phyloP scores from a whole-genome alignment of 2,888 invertebrate genomes.

The Linnaemya vulpina region DNA sequence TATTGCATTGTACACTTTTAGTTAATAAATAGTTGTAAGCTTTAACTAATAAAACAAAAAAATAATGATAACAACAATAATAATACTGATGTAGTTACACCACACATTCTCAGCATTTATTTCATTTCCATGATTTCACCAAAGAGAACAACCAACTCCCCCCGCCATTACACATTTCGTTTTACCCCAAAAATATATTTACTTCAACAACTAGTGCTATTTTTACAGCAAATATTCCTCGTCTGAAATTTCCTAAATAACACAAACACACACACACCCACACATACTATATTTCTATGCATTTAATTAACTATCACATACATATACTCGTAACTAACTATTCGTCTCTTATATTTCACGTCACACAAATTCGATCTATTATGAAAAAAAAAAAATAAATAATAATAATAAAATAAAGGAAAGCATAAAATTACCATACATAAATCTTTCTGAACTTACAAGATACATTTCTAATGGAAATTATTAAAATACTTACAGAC shows the following conservation, averaged over 20 bases:
- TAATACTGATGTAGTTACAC: constrained; percentile 48
- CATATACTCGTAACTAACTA: constrained; percentile 17
- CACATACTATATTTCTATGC: neutral
- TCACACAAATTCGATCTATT: constrained; percentile 47
- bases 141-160: constrained; percentile 3
- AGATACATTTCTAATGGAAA: constrained; percentile 23
- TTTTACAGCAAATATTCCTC: constrained; percentile 22
- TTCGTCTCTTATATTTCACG: constrained; percentile 25
- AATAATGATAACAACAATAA: neutral
- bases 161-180: constrained; percentile 25
- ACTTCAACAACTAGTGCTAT: constrained; percentile 29
- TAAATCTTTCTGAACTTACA: neutral
- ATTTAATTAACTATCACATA: constrained; percentile 34
- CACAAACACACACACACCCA: neutral
- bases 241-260: constrained; percentile 25
- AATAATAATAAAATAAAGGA: neutral
- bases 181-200: constrained; percentile 5
- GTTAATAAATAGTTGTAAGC: constrained; percentile 47
- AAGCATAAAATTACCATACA: constrained; percentile 12
- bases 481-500: constrained; percentile 87
- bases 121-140: constrained; percentile 41
- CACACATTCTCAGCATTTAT: constrained; percentile 36
- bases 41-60: constrained; percentile 23
- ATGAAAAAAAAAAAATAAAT: neutral
- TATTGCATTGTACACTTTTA: constrained; percentile 63